These are phyloP conservation scores for Acanthopleura granulata DNA, from an alignment of 2,888 invertebrate genomes.

Conservation along the genomic window DNA sequence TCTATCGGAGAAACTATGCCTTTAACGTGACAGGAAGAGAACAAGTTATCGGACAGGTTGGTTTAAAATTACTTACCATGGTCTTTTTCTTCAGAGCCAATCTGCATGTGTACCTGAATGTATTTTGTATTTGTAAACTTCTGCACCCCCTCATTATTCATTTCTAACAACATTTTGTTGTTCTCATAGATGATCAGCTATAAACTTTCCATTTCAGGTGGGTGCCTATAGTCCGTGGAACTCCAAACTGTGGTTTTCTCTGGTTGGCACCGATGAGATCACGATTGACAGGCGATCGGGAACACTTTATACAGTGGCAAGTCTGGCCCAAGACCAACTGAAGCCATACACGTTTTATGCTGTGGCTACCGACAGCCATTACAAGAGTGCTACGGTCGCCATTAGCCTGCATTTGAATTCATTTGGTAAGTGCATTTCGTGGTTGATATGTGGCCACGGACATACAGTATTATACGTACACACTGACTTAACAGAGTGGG, in stretches of 20 bases:
- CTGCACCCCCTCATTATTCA: too few relatives aligned
- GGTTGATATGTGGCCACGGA: too few relatives aligned
- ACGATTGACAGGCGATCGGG: neutral
- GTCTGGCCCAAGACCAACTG: neutral
- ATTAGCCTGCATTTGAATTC: neutral
- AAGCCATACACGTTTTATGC: neutral
- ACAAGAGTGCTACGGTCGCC: neutral
- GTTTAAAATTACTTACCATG: too few relatives aligned
- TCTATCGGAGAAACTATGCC: neutral
- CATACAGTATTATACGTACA: too few relatives aligned
- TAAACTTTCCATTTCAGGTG: neutral
- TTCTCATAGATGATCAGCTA: neutral
- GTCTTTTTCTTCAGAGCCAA: too few relatives aligned
- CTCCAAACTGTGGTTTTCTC: neutral
- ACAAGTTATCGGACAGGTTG: too few relatives aligned
- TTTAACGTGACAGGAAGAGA: neutral
- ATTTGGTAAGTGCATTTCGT: too few relatives aligned
- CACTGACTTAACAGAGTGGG: too few relatives aligned
- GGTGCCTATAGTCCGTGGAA: neutral
- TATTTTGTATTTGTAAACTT: too few relatives aligned
- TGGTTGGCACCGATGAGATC: conserved; percentile 7
- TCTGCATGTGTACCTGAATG: too few relatives aligned
- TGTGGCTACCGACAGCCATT: neutral
- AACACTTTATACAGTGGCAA: neutral
- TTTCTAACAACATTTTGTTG: neutral